Conservation (phyloP, 2,888 invertebrate species). For the Lomographa bimaculata region DNA sequence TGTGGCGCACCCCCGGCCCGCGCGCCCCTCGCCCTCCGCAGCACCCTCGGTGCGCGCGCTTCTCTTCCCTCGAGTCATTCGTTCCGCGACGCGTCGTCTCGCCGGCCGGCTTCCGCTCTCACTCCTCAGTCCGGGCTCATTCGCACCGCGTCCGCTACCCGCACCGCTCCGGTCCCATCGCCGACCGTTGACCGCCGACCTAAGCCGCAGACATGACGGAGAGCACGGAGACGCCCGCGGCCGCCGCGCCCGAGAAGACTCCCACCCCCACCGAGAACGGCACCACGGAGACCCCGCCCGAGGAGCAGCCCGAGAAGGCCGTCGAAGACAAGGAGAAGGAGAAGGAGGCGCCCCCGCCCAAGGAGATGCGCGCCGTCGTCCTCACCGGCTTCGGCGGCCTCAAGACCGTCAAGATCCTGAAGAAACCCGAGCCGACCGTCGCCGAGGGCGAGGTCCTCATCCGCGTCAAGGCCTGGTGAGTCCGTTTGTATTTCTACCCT, state of each 20-base stretch:
- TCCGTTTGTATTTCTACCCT: constrained; percentile 43
- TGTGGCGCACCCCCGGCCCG: constrained; percentile 32
- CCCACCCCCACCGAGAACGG: constrained; percentile 83
- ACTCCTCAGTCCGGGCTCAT: constrained; percentile 59
- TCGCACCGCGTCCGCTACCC: constrained; percentile 67
- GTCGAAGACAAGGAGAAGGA: constrained; percentile 79
- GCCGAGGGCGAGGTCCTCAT: constrained; percentile 91
- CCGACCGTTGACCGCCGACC: too few relatives aligned
- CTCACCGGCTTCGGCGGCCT: constrained; percentile 93
- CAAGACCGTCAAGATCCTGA: constrained; percentile 92
- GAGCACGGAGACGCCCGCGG: constrained; percentile 77
- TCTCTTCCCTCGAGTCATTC: constrained; percentile 76
- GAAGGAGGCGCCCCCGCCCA: constrained; percentile 84
- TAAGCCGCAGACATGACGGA: constrained; percentile 76
- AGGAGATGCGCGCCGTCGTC: constrained; percentile 93
- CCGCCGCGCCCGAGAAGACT: constrained; percentile 82
- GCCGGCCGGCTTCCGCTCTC: constrained; percentile 71
- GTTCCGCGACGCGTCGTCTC: constrained; percentile 78
- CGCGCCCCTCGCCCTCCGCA: constrained; percentile 38
- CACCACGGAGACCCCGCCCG: constrained; percentile 73
- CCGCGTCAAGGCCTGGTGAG: constrained; percentile 94
- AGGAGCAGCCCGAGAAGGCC: constrained; percentile 79
- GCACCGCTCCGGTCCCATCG: constrained; percentile 58
- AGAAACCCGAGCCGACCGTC: constrained; percentile 89
- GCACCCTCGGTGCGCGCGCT: constrained; percentile 62